Evolutionary conservation across 2,888 invertebrate species (phyloP), one percentile per base, ranked within the genome.

Genomic region (Catocala fraxini): DNA sequence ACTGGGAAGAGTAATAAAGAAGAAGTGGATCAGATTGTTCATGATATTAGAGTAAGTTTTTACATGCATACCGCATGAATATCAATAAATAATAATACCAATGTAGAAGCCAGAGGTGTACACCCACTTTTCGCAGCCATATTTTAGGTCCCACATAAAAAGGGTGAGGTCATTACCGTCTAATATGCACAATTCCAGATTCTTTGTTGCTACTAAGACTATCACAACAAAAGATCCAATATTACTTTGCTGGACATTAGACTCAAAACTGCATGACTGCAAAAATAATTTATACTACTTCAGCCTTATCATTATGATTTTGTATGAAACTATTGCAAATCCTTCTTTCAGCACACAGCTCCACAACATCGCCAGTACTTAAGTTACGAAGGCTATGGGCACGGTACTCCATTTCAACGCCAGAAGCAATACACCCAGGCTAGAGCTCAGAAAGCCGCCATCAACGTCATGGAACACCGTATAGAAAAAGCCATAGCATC

Each of bases 281-380:
- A n/a, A 43, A 11, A 5, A 9, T 11, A 43, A 43, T 9, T 43
- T 11, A 43, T n/a, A 47, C 6, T n/a, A 1, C 15, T 15, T 12
- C 9, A 47, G 10, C 7, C 15, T 7, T 12, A 9, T 15, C 4
- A 13, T 9, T 12, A 9, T 15, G 9, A 6, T 9, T 12, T 10
- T n/a, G 9, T 7, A 5, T n/a, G n/a, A n/a, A 47, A 12, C 47
- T 15, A 15, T 4, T 4, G 4, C 25, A 25, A 25, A 47, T 15
- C 6, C 11, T 45, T 12, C 5, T 75, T 82, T 52, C 89, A 97
- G 95, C 98, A 98, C 80, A 97, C 97, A 59, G 97, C 97, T 11
- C 98, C 98, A 0, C 98, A 98, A 86, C 98, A 98, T 85, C 95
- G 98, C 25, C 97, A 97, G 77, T 98, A 97, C 83, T 91, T 98